Conservation (phyloP, 2,888 invertebrate genomes). For the Amphiduros pacificus region DNA sequence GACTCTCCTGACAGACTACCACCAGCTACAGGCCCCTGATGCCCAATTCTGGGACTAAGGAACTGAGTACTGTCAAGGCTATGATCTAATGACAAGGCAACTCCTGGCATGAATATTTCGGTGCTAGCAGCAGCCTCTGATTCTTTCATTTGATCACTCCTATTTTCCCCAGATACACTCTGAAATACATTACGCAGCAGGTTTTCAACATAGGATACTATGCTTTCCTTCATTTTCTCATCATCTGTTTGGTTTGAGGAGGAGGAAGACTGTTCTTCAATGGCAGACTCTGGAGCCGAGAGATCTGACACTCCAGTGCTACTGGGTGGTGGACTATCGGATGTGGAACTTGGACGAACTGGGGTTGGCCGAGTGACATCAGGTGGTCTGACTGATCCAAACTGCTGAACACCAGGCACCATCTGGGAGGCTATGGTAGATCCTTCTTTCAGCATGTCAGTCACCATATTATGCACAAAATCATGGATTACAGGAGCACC, state of each 20-base stretch:
- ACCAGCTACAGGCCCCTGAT: too few relatives aligned
- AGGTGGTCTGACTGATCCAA: conserved; percentile 30
- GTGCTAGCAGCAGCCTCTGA: neutral
- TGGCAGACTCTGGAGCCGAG: too few relatives aligned
- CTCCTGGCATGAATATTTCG: neutral
- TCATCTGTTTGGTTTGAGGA: conserved; percentile 14
- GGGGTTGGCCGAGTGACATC: conserved; percentile 27
- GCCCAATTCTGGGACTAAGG: neutral
- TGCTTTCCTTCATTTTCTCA: conserved; percentile 9
- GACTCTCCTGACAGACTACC: neutral
- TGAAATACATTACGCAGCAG: neutral
- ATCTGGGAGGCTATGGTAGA: conserved; percentile 35
- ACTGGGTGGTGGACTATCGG: too few relatives aligned
- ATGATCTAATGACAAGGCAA: too few relatives aligned
- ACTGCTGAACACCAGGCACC: conserved; percentile 33
- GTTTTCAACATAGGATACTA: conserved; percentile 6
- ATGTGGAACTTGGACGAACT: neutral
- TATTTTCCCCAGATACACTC: neutral
- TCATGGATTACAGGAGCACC: conserved; percentile 15
- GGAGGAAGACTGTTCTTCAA: neutral
- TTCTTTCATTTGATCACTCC: neutral
- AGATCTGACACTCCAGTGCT: too few relatives aligned
- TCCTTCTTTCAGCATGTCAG: conserved; percentile 35
- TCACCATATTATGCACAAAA: conserved; percentile 8
- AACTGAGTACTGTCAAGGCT: too few relatives aligned